Conservation (phyloP, 35 echinoderm and acorn worm genomes). For the Heliocidaris erythrogramma region DNA sequence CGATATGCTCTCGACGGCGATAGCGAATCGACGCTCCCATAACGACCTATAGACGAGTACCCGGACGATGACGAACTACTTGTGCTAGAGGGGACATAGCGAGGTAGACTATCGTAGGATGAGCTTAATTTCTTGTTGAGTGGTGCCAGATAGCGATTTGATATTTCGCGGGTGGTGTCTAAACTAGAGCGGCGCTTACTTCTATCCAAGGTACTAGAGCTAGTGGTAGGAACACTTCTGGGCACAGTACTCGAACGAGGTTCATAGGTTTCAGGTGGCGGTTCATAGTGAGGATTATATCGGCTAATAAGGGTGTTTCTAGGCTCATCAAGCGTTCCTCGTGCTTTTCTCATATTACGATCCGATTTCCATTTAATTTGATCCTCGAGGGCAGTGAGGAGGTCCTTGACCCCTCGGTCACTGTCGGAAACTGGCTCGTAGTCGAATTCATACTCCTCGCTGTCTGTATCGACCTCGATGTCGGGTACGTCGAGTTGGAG, state of each 20-base stretch:
- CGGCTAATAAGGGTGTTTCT: conserved; percentile 36
- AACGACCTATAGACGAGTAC: conserved; percentile 34
- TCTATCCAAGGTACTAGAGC: neutral
- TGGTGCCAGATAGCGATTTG: neutral
- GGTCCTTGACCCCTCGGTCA: conserved; percentile 37
- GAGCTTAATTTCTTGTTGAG: conserved; percentile 28
- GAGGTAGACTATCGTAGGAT: conserved; percentile 50
- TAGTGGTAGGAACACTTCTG: conserved; percentile 1
- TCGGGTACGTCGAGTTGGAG: conserved; percentile 36
- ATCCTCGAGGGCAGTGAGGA: conserved; percentile 10
- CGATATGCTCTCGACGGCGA: conserved; percentile 19
- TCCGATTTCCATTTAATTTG: conserved; percentile 30
- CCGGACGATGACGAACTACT: conserved; percentile 39
- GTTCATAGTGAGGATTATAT: conserved; percentile 7
- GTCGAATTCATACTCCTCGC: conserved; percentile 41
- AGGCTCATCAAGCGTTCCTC: conserved; percentile 4
- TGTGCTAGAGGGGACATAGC: conserved; percentile 19
- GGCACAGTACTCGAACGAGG: conserved; percentile 1
- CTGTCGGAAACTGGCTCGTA: neutral
- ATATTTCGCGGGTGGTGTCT: neutral
- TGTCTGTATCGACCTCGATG: conserved; percentile 38
- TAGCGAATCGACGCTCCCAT: conserved; percentile 44
- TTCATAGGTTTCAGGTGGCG: conserved; percentile 19
- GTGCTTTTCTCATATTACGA: neutral
- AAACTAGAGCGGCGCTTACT: conserved; percentile 20